Percentiles rank a stretch among this genome's conserved stretches.
phyloP scores from a whole-genome alignment of 2,888 invertebrate species.

The Macaria liturata region DNA sequence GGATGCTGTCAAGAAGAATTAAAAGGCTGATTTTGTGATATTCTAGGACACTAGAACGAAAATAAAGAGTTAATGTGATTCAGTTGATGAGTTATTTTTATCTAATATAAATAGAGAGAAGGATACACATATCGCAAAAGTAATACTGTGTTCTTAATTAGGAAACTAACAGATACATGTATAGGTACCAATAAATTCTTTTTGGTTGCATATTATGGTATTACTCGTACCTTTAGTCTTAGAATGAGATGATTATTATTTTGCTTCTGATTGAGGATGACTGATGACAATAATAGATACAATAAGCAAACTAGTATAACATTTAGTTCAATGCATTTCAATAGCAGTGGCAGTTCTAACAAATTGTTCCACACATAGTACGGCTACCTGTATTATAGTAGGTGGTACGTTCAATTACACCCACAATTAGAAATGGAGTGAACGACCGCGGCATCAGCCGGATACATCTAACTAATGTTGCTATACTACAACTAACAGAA shows the following conservation, averaged over 20 bases:
- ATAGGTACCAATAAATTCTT: too few species aligned
- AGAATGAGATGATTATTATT: too few species aligned
- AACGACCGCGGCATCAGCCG: constrained; percentile 65
- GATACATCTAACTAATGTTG: constrained; percentile 57
- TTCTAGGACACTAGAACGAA: not conserved
- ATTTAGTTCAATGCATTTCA: too few species aligned
- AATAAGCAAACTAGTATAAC: too few species aligned
- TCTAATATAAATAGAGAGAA: too few species aligned
- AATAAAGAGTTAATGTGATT: not conserved
- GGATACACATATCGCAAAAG: too few species aligned
- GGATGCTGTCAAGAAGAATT: constrained; percentile 61
- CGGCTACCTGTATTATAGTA: constrained; percentile 5
- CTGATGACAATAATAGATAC: too few species aligned
- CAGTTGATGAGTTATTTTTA: not conserved
- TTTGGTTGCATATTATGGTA: too few species aligned
- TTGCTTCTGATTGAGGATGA: too few species aligned
- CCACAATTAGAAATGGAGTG: constrained; percentile 60
- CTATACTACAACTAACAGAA: constrained; percentile 26
- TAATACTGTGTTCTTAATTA: too few species aligned
- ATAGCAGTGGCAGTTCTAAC: constrained; percentile 6
- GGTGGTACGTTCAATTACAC: constrained; percentile 12
- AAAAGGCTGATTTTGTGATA: constrained; percentile 45
- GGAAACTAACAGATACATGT: too few species aligned
- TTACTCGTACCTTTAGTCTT: too few species aligned
- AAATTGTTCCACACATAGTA: constrained; percentile 5